Conservation (phyloP, 2,797 vertebrate genomes). For the Lemur catta region DNA sequence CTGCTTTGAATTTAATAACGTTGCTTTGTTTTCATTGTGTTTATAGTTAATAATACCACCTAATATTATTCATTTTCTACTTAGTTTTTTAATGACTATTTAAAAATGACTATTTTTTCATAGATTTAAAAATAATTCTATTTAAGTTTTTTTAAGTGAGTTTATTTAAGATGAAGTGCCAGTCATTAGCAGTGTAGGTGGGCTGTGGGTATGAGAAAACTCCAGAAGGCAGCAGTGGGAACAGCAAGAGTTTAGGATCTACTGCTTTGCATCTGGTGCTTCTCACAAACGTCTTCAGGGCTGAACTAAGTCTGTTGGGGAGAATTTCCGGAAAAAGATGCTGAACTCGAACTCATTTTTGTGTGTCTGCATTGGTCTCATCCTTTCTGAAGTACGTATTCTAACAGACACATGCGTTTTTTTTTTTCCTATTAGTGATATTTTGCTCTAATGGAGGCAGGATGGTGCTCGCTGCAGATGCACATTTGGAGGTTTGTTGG, state of each 20-base stretch:
- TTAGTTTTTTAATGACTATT: slow-evolving; percentile 61
- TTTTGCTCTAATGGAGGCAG: not conserved
- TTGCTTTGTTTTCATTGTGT: slow-evolving; percentile 27
- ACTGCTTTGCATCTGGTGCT: not conserved
- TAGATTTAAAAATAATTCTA: slow-evolving; percentile 29
- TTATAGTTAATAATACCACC: slow-evolving; percentile 37
- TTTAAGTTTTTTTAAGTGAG: slow-evolving; percentile 12
- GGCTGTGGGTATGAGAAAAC: too few species aligned
- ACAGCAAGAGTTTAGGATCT: not conserved
- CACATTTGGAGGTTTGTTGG: not conserved
- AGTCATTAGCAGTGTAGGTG: not conserved
- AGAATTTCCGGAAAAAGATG: not conserved
- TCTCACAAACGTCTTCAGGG: not conserved
- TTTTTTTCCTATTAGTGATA: not conserved
- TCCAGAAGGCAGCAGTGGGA: rapidly evolving
- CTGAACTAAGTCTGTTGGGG: not conserved
- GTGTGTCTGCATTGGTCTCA: not conserved
- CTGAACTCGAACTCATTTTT: not conserved
- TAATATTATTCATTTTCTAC: slow-evolving; percentile 60
- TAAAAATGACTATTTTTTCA: slow-evolving; percentile 58
- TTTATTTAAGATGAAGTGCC: not conserved
- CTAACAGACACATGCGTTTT: not conserved
- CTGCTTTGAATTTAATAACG: slow-evolving; percentile 47
- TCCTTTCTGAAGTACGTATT: not conserved
- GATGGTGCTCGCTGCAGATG: rapidly evolving